Evolutionary conservation across 2,888 invertebrate genomes (phyloP), one percentile per base, ranked within the genome.

Genomic region (Sarcophaga subvicina): DNA sequence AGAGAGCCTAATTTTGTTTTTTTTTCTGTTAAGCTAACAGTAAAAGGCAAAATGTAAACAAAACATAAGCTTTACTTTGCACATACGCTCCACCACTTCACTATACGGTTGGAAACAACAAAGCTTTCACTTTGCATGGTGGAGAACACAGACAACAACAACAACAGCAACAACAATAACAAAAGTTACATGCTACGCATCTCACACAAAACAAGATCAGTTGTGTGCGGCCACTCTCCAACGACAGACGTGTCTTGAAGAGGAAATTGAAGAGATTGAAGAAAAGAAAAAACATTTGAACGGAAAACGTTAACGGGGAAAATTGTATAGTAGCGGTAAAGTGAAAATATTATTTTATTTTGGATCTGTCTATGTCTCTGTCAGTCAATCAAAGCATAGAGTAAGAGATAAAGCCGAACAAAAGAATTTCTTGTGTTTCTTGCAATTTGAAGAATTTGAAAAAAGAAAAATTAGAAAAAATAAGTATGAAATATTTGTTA

Each of bases 221-320:
- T 89, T 88, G 85, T 83, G 81, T 63, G 88, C 85, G 88, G 81
- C 62, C 77, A 76, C 82, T 89, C 81, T 80, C 11, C 75, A 81
- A 75, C 20, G 82, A 59, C 73, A 81, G 87, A 86, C 87, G 86
- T 85, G 69, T 76, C 72, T 76, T 27, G 60, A 49, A 49, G 27
- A 63, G 70, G 25, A 49, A 45, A 77, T 69, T 54, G 54, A 45
- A n/a, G 27, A 47, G 27, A 47, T 27, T 14, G 70, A 54, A n/a
- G 11, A 17, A 10, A 8, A 47, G 22, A 60, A 60, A 60, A 66
- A 82, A 14, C 47, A 25, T 59, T 25, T 20, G 49, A 63, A 67
- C 54, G 54, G 12, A 17, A 54, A 54, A 54, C 54, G 12, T 17
- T 14, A 75, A 66, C 73, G 73, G 78, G 75, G 62, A 63, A 77